phyloP scores from a whole-genome alignment of 2,797 vertebrate genomes.

The Emydoidea blandingii region DNA sequence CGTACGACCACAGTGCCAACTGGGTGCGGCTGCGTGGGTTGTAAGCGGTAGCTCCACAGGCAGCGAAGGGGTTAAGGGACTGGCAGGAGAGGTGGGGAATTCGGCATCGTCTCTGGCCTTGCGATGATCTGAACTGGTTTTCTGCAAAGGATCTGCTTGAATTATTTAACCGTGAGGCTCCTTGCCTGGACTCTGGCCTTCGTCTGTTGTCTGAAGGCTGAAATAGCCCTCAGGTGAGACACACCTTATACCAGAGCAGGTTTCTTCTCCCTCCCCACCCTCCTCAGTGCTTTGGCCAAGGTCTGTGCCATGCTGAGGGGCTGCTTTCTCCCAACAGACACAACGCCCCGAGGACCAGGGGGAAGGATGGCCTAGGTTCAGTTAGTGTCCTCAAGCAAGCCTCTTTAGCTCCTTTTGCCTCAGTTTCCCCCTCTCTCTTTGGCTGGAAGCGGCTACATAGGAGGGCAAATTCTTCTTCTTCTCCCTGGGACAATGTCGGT shows the following conservation, averaged over 20 bases:
- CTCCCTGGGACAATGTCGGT: not conserved
- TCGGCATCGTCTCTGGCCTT: constrained; percentile 24
- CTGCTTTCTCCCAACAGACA: not conserved
- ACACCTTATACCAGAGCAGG: fast-evolving
- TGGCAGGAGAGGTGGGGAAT: not conserved
- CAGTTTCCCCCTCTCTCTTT: not conserved
- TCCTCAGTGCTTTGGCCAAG: not conserved
- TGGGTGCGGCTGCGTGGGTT: no score
- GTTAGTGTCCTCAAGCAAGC: not conserved
- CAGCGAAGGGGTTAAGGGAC: not conserved
- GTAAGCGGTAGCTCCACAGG: not conserved
- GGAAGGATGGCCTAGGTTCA: not conserved
- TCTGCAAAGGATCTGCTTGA: constrained; percentile 46
- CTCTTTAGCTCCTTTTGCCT: not conserved
- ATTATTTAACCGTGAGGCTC: constrained; percentile 61
- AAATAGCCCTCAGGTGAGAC: constrained; percentile 61
- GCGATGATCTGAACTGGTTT: not conserved
- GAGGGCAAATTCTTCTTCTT: not conserved
- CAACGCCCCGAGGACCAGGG: not conserved
- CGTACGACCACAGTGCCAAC: no score
- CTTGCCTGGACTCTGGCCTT: constrained; percentile 68
- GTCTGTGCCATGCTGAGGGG: not conserved
- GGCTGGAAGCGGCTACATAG: not conserved
- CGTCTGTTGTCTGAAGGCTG: constrained; percentile 65
- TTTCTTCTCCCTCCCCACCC: not conserved